These are phyloP conservation scores for Anguilla rostrata DNA, from an alignment of 2,113 vertebrate genomes.

Conservation along the genomic window DNA sequence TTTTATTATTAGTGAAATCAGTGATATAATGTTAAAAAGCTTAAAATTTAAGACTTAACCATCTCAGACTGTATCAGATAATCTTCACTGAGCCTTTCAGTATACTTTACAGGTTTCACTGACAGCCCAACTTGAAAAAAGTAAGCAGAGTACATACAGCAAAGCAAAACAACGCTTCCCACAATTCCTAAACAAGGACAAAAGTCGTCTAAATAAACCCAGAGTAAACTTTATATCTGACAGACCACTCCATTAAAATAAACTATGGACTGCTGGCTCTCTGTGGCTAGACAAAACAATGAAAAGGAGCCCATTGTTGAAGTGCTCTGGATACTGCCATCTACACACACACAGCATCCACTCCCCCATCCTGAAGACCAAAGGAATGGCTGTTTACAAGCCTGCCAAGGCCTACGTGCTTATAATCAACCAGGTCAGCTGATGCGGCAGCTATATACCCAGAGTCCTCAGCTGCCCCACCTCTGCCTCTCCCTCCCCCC, in stretches of 20 bases:
- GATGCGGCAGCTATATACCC: neutral
- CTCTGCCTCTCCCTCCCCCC: too few species aligned
- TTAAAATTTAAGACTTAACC: neutral
- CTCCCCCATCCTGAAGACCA: neutral
- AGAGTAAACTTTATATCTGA: neutral
- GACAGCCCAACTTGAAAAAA: neutral
- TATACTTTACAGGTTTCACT: too few species aligned
- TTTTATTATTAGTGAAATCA: neutral
- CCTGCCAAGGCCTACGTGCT: neutral
- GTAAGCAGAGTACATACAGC: too few species aligned
- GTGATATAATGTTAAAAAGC: neutral
- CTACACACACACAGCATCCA: neutral
- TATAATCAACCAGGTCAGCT: neutral
- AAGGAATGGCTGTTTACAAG: neutral
- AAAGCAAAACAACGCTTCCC: neutral
- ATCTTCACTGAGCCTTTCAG: too few species aligned
- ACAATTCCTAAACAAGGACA: neutral
- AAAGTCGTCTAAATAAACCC: neutral
- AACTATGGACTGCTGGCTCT: neutral
- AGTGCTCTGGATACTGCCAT: neutral
- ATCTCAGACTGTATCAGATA: neutral
- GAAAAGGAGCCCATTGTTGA: neutral
- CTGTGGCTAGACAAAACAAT: neutral
- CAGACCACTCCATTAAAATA: neutral
- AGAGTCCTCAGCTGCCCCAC: neutral